Percentiles rank a stretch among this genome's conserved stretches.
phyloP scores from a whole-genome alignment of 2,888 invertebrate genomes.

The Drosophila histrio region DNA sequence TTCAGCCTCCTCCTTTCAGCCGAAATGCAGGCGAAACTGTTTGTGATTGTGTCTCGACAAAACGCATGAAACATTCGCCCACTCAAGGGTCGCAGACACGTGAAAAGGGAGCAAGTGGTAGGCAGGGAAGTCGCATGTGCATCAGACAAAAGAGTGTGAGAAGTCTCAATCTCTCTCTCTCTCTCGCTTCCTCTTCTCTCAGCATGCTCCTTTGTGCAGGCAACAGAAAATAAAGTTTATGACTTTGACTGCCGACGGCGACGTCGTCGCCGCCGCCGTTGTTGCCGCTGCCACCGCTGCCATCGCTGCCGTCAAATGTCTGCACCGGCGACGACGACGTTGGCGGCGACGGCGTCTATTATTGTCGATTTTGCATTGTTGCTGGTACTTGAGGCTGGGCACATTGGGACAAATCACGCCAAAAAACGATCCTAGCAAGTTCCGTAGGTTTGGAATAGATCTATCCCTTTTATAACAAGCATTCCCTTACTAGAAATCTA shows the following conservation, averaged over 20 bases:
- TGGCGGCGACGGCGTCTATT: constrained; percentile 64
- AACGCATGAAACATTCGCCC: constrained; percentile 78
- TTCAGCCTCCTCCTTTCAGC: background rate
- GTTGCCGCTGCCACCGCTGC: background rate
- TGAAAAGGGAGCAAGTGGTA: constrained; percentile 12
- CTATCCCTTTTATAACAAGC: too few relatives aligned
- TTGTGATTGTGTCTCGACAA: constrained; percentile 72
- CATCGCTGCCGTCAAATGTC: constrained; percentile 48
- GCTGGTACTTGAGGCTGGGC: constrained; percentile 36
- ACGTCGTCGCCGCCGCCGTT: constrained; percentile 14
- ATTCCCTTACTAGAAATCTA: too few relatives aligned
- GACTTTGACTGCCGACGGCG: constrained; percentile 76
- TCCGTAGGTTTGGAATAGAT: background rate
- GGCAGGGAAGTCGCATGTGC: constrained; percentile 61
- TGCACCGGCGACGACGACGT: constrained; percentile 64
- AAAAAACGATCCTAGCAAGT: background rate
- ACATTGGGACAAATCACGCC: constrained; percentile 32
- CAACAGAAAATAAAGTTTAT: constrained; percentile 79
- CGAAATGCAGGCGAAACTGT: constrained; percentile 64
- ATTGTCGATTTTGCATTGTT: constrained; percentile 74
- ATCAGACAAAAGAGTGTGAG: constrained; percentile 54
- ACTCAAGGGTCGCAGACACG: constrained; percentile 66
- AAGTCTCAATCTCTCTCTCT: constrained; percentile 32
- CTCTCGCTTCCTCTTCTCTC: constrained; percentile 20
- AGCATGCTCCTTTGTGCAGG: constrained; percentile 76